phyloP scores from a whole-genome alignment of 2,888 invertebrate species.

The Phrixothrix hirtus region DNA sequence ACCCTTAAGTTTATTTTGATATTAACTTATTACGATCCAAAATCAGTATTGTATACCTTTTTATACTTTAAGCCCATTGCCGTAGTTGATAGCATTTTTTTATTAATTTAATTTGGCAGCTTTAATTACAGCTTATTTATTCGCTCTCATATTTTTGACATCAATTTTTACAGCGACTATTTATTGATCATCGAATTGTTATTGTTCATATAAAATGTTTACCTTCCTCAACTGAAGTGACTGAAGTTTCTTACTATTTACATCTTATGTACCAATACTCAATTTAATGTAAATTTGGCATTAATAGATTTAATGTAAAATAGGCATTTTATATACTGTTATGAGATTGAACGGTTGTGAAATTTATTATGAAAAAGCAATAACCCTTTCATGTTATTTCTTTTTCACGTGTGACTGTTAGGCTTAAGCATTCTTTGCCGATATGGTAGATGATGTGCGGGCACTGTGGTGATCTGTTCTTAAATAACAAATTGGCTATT shows the following conservation, averaged over 20 bases:
- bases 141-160: slow-evolving; percentile 8
- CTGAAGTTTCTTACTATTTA: slow-evolving; percentile 28
- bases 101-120: slow-evolving; percentile 40
- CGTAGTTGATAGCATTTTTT: slow-evolving; percentile 33
- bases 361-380: slow-evolving; percentile 14
- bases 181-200: too few species aligned
- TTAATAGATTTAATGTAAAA: slow-evolving; percentile 32
- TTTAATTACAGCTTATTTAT: slow-evolving; percentile 36
- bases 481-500: slow-evolving; percentile 64
- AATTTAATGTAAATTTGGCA: slow-evolving; percentile 29
- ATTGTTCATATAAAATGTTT: slow-evolving; percentile 9
- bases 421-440: slow-evolving; percentile 8
- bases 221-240: slow-evolving; percentile 24
- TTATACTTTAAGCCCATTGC: slow-evolving; percentile 40
- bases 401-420: slow-evolving; percentile 20
- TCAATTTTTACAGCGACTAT: background rate
- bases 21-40: slow-evolving; percentile 50
- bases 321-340: slow-evolving; percentile 33
- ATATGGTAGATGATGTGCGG: slow-evolving; percentile 8
- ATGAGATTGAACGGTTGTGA: slow-evolving; percentile 29
- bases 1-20: slow-evolving; percentile 38
- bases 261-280: slow-evolving; percentile 30
- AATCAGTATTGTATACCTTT: slow-evolving; percentile 57
- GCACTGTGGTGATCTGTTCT: slow-evolving; percentile 25
- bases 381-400: slow-evolving; percentile 4